A percentile compares a stretch with the other conserved stretches of the same genome.
Evolutionary conservation across 23 tunicate species (phyloP).

Genomic region (Pegea sp.): DNA sequence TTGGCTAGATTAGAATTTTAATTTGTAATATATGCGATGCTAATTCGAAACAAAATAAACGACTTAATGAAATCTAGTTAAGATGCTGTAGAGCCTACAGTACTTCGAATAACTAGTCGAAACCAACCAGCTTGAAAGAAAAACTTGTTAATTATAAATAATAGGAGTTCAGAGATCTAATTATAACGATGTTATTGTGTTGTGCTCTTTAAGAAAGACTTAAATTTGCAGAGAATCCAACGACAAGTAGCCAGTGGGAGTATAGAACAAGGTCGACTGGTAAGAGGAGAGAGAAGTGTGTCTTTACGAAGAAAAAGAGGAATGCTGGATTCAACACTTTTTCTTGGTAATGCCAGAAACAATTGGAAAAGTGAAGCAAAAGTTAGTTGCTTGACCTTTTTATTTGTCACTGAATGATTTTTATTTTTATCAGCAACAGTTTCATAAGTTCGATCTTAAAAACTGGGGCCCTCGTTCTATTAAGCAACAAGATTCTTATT

Average conservation of each 20-base stretch:
- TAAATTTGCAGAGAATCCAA: slow-evolving; percentile 52
- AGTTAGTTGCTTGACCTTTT: slow-evolving; percentile 6
- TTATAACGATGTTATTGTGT: no score
- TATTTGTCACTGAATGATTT: no score
- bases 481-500: slow-evolving; percentile 58
- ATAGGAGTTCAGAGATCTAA: no score
- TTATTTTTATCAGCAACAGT: slow-evolving; percentile 27
- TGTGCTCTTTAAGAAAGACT: no score
- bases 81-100: no score
- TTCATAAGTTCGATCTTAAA: slow-evolving; percentile 34
- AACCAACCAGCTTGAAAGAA: no score
- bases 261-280: slow-evolving; percentile 16
- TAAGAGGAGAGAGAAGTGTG: slow-evolving; percentile 48
- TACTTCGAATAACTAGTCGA: no score
- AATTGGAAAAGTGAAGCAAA: slow-evolving; percentile 65
- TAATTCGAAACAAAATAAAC: no score
- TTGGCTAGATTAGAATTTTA: no score
- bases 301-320: slow-evolving; percentile 42
- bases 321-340: slow-evolving; percentile 54
- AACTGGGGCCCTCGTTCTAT: slow-evolving; percentile 66
- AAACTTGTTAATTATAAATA: no score
- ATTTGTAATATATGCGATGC: no score
- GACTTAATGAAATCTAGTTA: no score
- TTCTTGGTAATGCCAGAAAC: slow-evolving; percentile 40
- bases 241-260: slow-evolving; percentile 29